Percentiles rank a stretch among this genome's conserved stretches.
phyloP scores from a whole-genome alignment of 1,140 invertebrate genomes.

The Psilanteris sp. region DNA sequence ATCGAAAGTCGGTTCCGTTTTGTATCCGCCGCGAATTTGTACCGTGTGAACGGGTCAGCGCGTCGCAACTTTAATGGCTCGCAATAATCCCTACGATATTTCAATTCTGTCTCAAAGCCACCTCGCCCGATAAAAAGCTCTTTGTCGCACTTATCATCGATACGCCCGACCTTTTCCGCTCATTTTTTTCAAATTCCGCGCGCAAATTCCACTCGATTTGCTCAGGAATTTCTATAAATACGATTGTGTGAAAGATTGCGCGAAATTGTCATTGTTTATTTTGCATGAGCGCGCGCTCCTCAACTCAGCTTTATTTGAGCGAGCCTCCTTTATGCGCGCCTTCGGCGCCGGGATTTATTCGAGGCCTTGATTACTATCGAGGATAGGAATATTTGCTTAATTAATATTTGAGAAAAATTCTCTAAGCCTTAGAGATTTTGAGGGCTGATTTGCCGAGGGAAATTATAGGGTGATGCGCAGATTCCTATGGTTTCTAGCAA shows the following conservation, averaged over 20 bases:
- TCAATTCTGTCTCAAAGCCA: conserved; percentile 40
- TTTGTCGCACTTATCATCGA: conserved; percentile 54
- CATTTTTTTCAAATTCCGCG: conserved; percentile 50
- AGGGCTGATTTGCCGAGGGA: conserved; percentile 43
- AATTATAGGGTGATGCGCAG: conserved; percentile 58
- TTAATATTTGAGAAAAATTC: conserved; percentile 59
- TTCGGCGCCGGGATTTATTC: conserved; percentile 54
- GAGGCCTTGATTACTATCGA: conserved; percentile 48
- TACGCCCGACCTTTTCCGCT: background rate
- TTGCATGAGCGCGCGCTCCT: conserved; percentile 38
- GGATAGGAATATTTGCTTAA: conserved; percentile 56
- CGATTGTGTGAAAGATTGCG: conserved; percentile 63
- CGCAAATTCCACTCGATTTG: conserved; percentile 53
- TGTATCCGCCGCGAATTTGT: conserved; percentile 70
- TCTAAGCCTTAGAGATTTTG: conserved; percentile 52
- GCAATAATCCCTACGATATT: conserved; percentile 55
- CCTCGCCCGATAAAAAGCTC: conserved; percentile 17
- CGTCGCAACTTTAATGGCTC: conserved; percentile 47
- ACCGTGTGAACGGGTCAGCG: conserved; percentile 69
- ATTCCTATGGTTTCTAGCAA: conserved; percentile 48
- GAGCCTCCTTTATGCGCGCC: conserved; percentile 49
- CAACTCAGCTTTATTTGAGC: conserved; percentile 48
- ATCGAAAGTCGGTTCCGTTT: conserved; percentile 74
- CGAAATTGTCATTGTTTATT: conserved; percentile 63
- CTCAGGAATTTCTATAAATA: conserved; percentile 60